A percentile compares a stretch with the other conserved stretches of the same genome.
These are phyloP conservation scores for Drosophila eohydei DNA, from an alignment of 2,888 invertebrate genomes.

Conservation along the genomic window DNA sequence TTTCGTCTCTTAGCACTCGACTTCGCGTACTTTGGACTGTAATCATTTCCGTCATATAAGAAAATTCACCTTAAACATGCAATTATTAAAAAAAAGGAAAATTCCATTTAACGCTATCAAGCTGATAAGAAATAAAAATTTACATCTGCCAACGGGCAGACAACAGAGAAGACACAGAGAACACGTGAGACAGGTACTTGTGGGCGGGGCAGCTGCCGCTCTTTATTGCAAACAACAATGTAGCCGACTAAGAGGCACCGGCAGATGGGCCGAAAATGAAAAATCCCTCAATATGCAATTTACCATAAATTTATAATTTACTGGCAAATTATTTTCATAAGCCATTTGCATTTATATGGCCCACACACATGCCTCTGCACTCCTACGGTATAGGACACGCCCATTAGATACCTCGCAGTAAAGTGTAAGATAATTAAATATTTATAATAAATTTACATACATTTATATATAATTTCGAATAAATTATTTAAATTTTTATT, in stretches of 20 bases:
- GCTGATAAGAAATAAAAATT: conserved; percentile 62
- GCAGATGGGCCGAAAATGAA: conserved; percentile 57
- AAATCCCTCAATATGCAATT: conserved; percentile 80
- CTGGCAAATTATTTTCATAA: conserved; percentile 79
- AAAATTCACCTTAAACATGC: conserved; percentile 68
- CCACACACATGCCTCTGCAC: conserved; percentile 29
- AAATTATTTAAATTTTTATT: too few species aligned
- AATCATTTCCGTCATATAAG: conserved; percentile 55
- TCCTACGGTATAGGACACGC: not conserved
- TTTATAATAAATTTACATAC: not conserved
- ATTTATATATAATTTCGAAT: too few species aligned
- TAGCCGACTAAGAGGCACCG: conserved; percentile 17
- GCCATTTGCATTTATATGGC: conserved; percentile 76
- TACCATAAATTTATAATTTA: conserved; percentile 81
- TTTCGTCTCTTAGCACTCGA: conserved; percentile 20
- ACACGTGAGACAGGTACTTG: conserved; percentile 7
- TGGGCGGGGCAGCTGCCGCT: conserved; percentile 27
- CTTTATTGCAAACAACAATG: conserved; percentile 55
- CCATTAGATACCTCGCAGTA: conserved; percentile 12
- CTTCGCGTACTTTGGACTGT: conserved; percentile 35
- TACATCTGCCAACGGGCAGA: conserved; percentile 42
- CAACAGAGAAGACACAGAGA: conserved; percentile 1
- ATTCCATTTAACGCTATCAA: conserved; percentile 72
- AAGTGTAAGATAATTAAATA: not conserved
- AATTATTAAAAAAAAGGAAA: conserved; percentile 64